A percentile compares a stretch with the other conserved stretches of the same genome.
Evolutionary conservation across 2,888 invertebrate species (phyloP).

Genomic region (Anticlea derivata): DNA sequence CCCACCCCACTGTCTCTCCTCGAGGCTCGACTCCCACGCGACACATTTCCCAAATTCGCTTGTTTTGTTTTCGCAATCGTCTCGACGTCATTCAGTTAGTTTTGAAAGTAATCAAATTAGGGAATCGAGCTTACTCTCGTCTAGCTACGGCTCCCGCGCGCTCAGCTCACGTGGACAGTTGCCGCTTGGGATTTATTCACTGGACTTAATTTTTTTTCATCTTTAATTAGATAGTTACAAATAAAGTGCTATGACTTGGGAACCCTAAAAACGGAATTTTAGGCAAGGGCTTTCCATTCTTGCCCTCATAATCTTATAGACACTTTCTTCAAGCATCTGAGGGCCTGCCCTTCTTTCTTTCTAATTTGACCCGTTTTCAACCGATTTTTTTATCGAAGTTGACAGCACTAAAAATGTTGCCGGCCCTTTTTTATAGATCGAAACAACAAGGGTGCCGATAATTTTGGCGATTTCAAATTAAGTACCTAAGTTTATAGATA

Average conservation of each 20-base stretch:
- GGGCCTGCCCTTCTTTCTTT: too few species aligned
- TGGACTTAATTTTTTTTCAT: neutral
- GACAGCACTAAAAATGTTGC: too few species aligned
- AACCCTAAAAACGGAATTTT: too few species aligned
- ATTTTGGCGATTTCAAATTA: too few species aligned
- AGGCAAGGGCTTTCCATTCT: too few species aligned
- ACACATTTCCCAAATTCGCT: slow-evolving; percentile 66
- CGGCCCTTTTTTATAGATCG: too few species aligned
- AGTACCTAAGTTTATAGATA: too few species aligned
- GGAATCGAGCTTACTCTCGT: slow-evolving; percentile 33
- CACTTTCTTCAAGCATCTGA: too few species aligned
- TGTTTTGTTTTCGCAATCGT: slow-evolving; percentile 67
- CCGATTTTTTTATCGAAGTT: too few species aligned
- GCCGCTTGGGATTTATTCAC: neutral
- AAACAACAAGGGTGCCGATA: too few species aligned
- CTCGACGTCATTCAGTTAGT: slow-evolving; percentile 70
- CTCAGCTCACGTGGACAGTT: neutral
- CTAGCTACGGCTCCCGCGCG: slow-evolving; percentile 19
- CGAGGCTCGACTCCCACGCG: slow-evolving; percentile 62
- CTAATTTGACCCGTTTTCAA: too few species aligned
- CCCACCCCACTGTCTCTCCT: slow-evolving; percentile 38
- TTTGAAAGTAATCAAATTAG: slow-evolving; percentile 65
- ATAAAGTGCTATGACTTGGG: neutral
- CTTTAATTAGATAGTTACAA: neutral
- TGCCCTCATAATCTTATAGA: too few species aligned